Evolutionary conservation across 64 coral and sea anemone genomes (phyloP).

Genomic region (Montipora cactus): DNA sequence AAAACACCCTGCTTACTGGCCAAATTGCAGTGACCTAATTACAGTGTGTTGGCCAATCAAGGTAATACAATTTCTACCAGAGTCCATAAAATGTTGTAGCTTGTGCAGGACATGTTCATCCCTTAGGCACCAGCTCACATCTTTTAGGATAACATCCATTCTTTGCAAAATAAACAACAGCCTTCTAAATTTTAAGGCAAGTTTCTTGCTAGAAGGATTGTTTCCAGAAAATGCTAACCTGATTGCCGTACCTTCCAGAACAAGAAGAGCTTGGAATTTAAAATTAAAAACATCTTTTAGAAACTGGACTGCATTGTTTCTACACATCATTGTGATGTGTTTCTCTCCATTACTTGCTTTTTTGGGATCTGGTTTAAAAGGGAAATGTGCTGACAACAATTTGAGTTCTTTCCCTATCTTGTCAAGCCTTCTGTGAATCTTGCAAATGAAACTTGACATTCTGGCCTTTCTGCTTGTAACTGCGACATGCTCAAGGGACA

Average conservation of each 20-base stretch:
- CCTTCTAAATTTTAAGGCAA: constrained; percentile 49
- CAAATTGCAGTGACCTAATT: not conserved
- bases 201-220: constrained; percentile 15
- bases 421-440: constrained; percentile 35
- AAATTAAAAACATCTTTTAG: constrained; percentile 48
- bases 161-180: constrained; percentile 72
- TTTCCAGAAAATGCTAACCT: constrained; percentile 56
- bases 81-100: constrained; percentile 51
- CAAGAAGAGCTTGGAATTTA: constrained; percentile 80
- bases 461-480: constrained; percentile 67
- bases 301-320: not conserved
- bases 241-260: constrained; percentile 78
- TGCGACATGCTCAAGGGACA: constrained; percentile 57
- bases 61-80: constrained; percentile 69
- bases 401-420: constrained; percentile 29
- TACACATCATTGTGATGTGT: not conserved
- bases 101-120: constrained; percentile 25
- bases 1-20: not conserved
- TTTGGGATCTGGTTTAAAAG: not conserved
- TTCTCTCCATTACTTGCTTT: constrained; percentile 36
- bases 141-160: constrained; percentile 60
- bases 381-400: constrained; percentile 34
- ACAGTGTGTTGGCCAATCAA: not conserved
- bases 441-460: constrained; percentile 20
- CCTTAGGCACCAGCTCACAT: constrained; percentile 24